Evolutionary conservation across 2,888 invertebrate species (phyloP).

Genomic region (Anthophora plumipes): DNA sequence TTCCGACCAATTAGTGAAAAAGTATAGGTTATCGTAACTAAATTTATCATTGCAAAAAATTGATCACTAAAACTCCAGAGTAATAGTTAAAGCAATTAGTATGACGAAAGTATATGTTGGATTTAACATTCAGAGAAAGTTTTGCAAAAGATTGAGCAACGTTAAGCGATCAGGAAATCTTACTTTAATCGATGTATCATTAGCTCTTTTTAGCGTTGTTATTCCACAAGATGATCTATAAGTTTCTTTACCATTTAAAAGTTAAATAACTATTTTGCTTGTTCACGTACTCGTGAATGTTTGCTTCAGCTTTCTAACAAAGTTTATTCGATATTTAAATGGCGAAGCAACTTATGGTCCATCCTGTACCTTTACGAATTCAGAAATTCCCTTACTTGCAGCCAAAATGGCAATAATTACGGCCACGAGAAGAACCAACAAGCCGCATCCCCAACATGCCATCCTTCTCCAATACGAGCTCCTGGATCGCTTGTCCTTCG

Average conservation of each 20-base stretch:
- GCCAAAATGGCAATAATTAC: conserved; percentile 90
- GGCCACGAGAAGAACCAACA: conserved; percentile 88
- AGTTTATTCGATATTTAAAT: too few species aligned
- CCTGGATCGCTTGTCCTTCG: conserved; percentile 91
- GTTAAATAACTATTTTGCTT: not conserved
- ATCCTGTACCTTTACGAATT: too few species aligned
- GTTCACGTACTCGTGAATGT: too few species aligned
- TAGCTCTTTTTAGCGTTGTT: too few species aligned
- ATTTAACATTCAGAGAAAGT: not conserved
- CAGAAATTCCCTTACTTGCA: conserved; percentile 87
- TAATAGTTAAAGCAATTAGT: not conserved
- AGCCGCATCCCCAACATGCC: conserved; percentile 89
- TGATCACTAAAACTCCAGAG: too few species aligned
- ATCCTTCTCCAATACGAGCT: conserved; percentile 88
- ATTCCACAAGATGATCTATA: too few species aligned
- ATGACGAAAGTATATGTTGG: not conserved
- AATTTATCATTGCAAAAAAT: not conserved
- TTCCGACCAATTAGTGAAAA: too few species aligned
- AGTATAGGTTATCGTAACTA: not conserved
- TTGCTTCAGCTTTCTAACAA: not conserved
- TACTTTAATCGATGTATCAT: too few species aligned
- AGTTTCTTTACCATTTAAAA: too few species aligned
- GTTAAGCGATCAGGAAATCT: not conserved
- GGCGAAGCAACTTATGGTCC: too few species aligned
- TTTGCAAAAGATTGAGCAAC: not conserved